These are phyloP conservation scores for Gopherus evgoodei DNA, from an alignment of 2,113 vertebrate species.

Conservation along the genomic window DNA sequence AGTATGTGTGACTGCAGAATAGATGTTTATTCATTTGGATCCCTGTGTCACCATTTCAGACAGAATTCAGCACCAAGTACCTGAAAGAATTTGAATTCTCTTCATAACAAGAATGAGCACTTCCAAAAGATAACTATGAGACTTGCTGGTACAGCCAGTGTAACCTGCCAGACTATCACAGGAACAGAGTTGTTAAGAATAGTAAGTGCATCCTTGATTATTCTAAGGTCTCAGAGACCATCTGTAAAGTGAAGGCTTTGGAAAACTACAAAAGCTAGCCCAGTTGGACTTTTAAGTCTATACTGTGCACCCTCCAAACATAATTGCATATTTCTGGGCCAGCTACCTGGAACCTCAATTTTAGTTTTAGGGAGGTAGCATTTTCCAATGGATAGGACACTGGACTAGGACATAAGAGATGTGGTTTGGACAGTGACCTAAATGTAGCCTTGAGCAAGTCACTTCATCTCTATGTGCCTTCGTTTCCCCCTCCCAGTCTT, in stretches of 20 bases:
- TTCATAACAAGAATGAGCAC: neutral
- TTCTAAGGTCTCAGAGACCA: neutral
- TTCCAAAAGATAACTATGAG: neutral
- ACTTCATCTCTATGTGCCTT: neutral
- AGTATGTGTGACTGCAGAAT: neutral
- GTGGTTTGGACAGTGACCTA: neutral
- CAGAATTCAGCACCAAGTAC: conserved; percentile 1
- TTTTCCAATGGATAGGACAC: neutral
- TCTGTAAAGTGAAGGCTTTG: neutral
- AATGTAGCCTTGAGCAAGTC: neutral
- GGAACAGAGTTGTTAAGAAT: neutral
- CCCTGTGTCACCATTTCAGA: neutral
- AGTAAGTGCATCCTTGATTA: neutral
- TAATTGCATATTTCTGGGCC: neutral
- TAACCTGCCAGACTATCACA: neutral
- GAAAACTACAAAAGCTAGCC: neutral
- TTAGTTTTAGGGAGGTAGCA: neutral
- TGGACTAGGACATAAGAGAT: neutral
- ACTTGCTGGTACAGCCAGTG: neutral
- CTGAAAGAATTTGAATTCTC: neutral
- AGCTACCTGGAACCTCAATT: neutral
- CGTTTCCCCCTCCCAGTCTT: neutral
- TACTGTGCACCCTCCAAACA: neutral
- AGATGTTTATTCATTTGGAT: conserved; percentile 4
- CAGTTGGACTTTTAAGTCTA: neutral